Evolutionary conservation across 2,113 vertebrate species (phyloP).

Genomic region (Pelmatolapia mariae): DNA sequence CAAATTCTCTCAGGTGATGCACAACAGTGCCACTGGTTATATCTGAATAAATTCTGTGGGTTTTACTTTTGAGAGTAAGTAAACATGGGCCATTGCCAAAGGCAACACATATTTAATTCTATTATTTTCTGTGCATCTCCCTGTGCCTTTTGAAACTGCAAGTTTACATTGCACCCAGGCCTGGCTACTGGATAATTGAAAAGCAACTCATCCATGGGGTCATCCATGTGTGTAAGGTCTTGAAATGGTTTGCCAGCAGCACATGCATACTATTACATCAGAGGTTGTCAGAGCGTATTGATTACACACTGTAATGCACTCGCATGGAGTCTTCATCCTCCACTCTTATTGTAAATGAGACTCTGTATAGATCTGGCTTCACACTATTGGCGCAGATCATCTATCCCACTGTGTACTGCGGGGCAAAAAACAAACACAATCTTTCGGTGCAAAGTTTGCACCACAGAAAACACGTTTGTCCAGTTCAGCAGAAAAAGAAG

Average conservation of each 20-base stretch:
- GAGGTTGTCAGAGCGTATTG: conserved; percentile 56
- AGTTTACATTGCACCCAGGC: background rate
- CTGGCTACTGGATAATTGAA: conserved; percentile 41
- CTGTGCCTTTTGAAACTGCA: background rate
- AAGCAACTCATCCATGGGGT: conserved; percentile 40
- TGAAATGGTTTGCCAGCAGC: conserved; percentile 46
- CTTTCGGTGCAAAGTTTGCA: background rate
- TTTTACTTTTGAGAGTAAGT: background rate
- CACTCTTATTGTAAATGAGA: conserved; percentile 60
- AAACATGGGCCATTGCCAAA: background rate
- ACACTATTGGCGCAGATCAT: conserved; percentile 47
- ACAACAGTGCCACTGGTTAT: background rate
- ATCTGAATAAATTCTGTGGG: background rate
- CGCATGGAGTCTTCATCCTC: conserved; percentile 38
- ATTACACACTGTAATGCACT: conserved; percentile 63
- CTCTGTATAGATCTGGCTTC: conserved; percentile 41
- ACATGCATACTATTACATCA: conserved; percentile 65
- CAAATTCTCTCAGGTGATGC: background rate
- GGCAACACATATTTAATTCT: background rate
- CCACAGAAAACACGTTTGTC: background rate
- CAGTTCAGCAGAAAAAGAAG: background rate
- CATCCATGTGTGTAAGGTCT: conserved; percentile 44
- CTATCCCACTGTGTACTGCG: conserved; percentile 23
- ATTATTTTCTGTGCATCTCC: background rate
- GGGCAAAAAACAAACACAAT: background rate